phyloP scores from a whole-genome alignment of 2,888 invertebrate genomes.

The Hetaerina titia region DNA sequence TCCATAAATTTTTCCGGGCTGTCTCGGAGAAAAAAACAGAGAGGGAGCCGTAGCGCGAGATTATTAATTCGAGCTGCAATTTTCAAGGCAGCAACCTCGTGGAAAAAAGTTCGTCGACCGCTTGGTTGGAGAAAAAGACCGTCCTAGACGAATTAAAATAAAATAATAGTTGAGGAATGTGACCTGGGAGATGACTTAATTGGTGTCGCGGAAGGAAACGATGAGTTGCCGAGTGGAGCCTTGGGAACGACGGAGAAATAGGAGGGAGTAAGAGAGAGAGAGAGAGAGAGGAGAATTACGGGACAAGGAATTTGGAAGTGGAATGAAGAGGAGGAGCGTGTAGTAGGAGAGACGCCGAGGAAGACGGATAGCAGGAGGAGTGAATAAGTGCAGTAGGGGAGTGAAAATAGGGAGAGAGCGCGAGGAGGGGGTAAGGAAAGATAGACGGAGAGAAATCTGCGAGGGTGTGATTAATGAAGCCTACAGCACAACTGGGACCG shows the following conservation, averaged over 20 bases:
- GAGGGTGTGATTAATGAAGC: slow-evolving; percentile 47
- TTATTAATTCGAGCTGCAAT: neutral
- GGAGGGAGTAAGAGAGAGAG: too few species aligned
- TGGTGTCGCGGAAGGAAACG: neutral
- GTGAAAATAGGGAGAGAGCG: neutral
- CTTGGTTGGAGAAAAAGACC: neutral
- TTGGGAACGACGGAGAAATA: too few species aligned
- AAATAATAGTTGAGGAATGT: neutral
- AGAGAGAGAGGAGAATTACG: too few species aligned
- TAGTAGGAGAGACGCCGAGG: neutral
- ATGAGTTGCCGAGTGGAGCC: neutral
- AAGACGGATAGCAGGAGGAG: neutral
- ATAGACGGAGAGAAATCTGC: slow-evolving; percentile 24
- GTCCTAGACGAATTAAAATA: neutral
- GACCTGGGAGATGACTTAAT: slow-evolving; percentile 1
- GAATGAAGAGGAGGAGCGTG: neutral
- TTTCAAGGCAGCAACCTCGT: neutral
- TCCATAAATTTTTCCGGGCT: neutral
- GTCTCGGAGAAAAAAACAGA: neutral
- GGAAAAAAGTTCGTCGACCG: neutral
- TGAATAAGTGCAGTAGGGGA: neutral
- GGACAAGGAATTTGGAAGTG: neutral
- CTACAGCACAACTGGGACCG: slow-evolving; percentile 43
- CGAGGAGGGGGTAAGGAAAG: neutral
- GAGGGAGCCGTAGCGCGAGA: neutral